Conservation (phyloP, 2,113 vertebrate genomes). For the Onychorhynchus coronatus region DNA sequence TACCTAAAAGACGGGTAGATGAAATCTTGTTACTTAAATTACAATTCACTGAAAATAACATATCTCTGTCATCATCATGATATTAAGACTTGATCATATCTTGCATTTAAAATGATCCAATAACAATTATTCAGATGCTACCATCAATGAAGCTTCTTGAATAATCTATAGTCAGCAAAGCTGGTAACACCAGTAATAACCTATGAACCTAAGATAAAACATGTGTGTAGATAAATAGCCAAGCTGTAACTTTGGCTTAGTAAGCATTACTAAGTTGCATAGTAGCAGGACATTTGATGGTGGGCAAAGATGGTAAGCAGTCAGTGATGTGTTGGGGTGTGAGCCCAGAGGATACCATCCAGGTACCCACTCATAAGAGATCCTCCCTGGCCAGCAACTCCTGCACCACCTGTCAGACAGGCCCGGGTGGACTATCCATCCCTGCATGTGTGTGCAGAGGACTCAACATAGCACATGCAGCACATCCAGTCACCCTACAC, state of each 20-base stretch:
- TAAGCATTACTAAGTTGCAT: not conserved
- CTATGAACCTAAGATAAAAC: not conserved
- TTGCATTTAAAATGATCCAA: not conserved
- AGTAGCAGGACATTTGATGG: not conserved
- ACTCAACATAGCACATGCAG: accelerated
- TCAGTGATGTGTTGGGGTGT: not conserved
- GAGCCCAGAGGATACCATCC: not conserved
- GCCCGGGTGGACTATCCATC: accelerated
- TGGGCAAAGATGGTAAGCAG: not conserved
- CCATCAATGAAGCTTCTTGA: not conserved
- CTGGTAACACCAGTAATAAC: not conserved
- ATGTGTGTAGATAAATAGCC: not conserved
- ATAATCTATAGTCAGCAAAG: not conserved
- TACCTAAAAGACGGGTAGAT: not conserved
- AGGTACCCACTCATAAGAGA: not conserved
- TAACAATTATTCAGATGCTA: not conserved
- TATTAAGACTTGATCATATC: not conserved
- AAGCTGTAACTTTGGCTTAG: not conserved
- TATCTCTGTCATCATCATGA: not conserved
- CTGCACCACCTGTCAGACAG: not conserved
- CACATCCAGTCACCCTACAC: not conserved
- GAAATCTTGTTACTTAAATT: conserved; percentile 4
- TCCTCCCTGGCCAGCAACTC: not conserved
- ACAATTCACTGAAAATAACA: not conserved
- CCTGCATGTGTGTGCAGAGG: accelerated